Conservation (phyloP, 2,797 vertebrate species). For the Geotria australis region DNA sequence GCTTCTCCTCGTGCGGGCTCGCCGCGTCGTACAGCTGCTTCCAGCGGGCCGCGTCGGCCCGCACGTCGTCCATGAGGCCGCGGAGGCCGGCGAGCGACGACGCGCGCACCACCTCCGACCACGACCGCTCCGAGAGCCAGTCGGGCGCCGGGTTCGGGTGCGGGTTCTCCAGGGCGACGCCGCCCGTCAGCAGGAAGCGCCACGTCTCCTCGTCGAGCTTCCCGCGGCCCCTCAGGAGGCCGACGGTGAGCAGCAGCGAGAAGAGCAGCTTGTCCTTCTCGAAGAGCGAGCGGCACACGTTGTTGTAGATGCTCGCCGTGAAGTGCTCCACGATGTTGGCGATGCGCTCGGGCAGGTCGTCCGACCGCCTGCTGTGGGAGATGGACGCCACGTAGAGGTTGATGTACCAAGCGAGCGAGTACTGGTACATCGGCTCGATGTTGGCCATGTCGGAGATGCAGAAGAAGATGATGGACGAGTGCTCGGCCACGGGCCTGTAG, state of each 20-base stretch:
- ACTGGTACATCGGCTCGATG: constrained; percentile 85
- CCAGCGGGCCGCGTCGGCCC: constrained; percentile 17
- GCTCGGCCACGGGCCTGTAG: constrained; percentile 50
- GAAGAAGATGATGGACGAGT: constrained; percentile 58
- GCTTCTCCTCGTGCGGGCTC: constrained; percentile 24
- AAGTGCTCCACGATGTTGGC: constrained; percentile 34
- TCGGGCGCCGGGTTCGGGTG: constrained; percentile 38
- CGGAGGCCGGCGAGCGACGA: constrained; percentile 21
- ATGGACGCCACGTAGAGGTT: constrained; percentile 45
- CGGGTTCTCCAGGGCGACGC: constrained; percentile 49
- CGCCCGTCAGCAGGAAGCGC: constrained; percentile 57
- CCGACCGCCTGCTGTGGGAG: constrained; percentile 28
- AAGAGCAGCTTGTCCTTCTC: constrained; percentile 83
- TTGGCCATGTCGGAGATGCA: constrained; percentile 65
- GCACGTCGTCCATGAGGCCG: constrained; percentile 27
- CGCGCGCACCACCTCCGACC: constrained; percentile 49
- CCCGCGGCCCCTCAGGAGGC: constrained; percentile 41
- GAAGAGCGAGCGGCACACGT: constrained; percentile 64
- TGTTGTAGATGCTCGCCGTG: constrained; percentile 51
- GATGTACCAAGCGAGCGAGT: constrained; percentile 65
- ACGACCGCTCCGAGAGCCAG: constrained; percentile 56
- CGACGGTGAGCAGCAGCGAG: constrained; percentile 46
- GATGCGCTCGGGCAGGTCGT: constrained; percentile 24
- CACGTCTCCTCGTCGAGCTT: constrained; percentile 28
- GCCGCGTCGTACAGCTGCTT: constrained; percentile 45